Evolutionary conservation across 2,888 invertebrate genomes (phyloP), one percentile per base, ranked within the genome.

Genomic region (Stegophylla sp.): DNA sequence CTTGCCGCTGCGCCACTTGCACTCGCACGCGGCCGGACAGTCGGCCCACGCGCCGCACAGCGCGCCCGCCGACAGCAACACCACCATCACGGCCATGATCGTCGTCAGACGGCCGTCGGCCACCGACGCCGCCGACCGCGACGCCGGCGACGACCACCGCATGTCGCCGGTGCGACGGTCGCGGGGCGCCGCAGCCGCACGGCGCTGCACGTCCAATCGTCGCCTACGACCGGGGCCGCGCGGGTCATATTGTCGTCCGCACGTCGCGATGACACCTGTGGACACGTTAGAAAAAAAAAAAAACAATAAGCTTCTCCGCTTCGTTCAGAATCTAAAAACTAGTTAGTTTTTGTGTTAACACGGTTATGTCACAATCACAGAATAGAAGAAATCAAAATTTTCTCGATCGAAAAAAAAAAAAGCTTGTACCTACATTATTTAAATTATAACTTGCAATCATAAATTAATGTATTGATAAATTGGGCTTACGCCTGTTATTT

Each of bases 1-100:
- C 87, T 94, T 94, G 85, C 94, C 94, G 86, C 91, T 92, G 87
- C 93, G 93, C 94, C 94, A 95, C 88, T 94, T 94, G 89, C 94
- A 94, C 87, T 94, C 93, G 88, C 94, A 95, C 84, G 91, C 89
- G 83, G 89, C 89, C 75, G 93, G 93, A 86, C 93, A 93, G 26
- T 76, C 69, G 59, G 79, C 79, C 63, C 71, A 41, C n/a, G 79
- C 63, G 20, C 71, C 79, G 41, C 56, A 56, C 84, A 84, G 86
- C 85, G 85, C 88, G 87, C 85, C 75, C 84, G 81, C 69, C 82
- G 82, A 66, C 82, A 82, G 81, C 87, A 88, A 85, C 84, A 87
- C 86, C 48, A 77, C 43, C 48, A 61, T 51, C 84, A 87, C 86
- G 34, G 69, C 43, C 48, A 61, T 51, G 34, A 7, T 34, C 12